A percentile compares a stretch with the other conserved stretches of the same genome.
Evolutionary conservation across 2,888 invertebrate genomes (phyloP).

Genomic region (Cosmorhoe ocellata): DNA sequence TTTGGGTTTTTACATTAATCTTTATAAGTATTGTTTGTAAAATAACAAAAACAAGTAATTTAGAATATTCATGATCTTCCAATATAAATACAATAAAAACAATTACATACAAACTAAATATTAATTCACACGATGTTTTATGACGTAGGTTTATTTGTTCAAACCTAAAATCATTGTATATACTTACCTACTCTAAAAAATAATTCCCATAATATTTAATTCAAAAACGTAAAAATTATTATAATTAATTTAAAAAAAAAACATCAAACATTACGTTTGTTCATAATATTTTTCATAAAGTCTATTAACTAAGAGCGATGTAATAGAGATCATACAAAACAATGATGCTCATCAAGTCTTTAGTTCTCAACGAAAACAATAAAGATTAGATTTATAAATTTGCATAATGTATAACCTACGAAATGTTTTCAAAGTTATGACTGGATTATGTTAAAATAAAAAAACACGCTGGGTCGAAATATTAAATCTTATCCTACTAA

Average conservation of each 20-base stretch:
- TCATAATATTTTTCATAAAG: constrained; percentile 1
- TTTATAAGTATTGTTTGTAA: too few relatives aligned
- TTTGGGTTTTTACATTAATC: too few relatives aligned
- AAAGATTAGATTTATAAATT: background rate
- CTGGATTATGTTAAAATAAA: too few relatives aligned
- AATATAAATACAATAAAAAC: too few relatives aligned
- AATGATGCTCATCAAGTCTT: constrained; percentile 14
- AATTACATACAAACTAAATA: background rate
- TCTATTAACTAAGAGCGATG: constrained; percentile 9
- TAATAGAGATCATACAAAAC: constrained; percentile 11
- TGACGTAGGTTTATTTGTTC: constrained; percentile 5
- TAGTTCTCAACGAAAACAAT: constrained; percentile 22
- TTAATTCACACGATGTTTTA: background rate
- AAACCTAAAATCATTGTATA: background rate
- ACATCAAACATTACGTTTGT: background rate
- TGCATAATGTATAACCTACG: constrained; percentile 6
- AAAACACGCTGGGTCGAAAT: too few relatives aligned
- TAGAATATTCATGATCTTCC: too few relatives aligned
- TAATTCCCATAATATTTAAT: constrained; percentile 10
- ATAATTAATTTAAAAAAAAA: too few relatives aligned
- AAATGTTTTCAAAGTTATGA: too few relatives aligned
- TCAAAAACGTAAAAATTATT: constrained; percentile 1
- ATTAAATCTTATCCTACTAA: too few relatives aligned
- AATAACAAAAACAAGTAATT: too few relatives aligned
- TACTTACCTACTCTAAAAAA: too few relatives aligned